These are phyloP conservation scores for Aricia agestis DNA, from an alignment of 1,140 invertebrate genomes.

Conservation along the genomic window DNA sequence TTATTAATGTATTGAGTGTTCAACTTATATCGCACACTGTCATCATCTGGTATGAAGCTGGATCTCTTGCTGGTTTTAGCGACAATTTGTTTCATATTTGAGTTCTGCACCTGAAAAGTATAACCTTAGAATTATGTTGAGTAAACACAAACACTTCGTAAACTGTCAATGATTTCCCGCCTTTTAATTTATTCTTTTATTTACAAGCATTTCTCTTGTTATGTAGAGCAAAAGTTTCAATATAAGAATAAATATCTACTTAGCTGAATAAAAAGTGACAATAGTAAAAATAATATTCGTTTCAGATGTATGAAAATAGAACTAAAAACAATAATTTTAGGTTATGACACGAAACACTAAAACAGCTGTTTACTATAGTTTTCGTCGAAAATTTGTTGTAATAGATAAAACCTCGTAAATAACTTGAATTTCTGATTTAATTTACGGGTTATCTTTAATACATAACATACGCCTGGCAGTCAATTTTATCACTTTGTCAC, in stretches of 20 bases:
- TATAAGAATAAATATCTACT: neutral
- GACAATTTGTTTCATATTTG: conserved; percentile 47
- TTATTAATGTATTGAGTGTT: conserved; percentile 52
- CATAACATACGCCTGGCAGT: neutral
- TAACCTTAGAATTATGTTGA: neutral
- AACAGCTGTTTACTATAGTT: neutral
- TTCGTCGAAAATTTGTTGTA: neutral
- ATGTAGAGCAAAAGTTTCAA: neutral
- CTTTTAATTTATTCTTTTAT: conserved; percentile 12
- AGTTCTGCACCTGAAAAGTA: conserved; percentile 31
- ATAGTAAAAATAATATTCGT: neutral
- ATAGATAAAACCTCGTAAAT: neutral
- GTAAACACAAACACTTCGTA: neutral
- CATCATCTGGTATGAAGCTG: conserved; percentile 59
- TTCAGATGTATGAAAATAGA: neutral
- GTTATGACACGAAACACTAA: neutral
- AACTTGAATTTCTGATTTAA: neutral
- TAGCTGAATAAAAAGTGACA: neutral
- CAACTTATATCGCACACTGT: conserved; percentile 59
- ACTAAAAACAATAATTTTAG: neutral
- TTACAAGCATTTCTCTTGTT: neutral
- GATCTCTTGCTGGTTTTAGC: conserved; percentile 43
- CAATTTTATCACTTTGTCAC: conserved; percentile 11
- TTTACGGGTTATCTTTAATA: neutral
- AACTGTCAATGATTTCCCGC: conserved; percentile 37